phyloP scores from a whole-genome alignment of 2,888 invertebrate species.

The Coelogynopora nodosa region DNA sequence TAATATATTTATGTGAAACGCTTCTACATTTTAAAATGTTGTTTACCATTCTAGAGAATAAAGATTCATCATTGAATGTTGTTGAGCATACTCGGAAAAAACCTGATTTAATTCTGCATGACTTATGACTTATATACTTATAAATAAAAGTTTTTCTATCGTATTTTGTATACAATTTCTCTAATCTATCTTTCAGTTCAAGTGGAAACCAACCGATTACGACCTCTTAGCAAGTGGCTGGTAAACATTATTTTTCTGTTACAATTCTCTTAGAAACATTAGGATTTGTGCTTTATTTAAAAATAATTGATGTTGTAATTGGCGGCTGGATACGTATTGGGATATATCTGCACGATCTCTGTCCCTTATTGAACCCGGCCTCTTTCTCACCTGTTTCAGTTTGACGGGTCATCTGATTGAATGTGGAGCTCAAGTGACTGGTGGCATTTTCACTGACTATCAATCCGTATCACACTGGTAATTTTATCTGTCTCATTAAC shows the following conservation, averaged over 20 bases:
- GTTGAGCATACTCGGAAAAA: no score
- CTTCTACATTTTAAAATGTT: no score
- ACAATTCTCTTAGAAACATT: background rate
- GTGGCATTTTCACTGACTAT: slow-evolving; percentile 65
- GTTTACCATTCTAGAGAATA: no score
- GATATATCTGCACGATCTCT: no score
- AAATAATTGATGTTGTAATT: no score
- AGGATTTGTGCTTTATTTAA: no score
- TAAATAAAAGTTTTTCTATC: background rate
- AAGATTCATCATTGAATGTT: no score
- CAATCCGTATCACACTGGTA: slow-evolving; percentile 62
- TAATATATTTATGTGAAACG: no score
- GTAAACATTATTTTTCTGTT: slow-evolving; percentile 49
- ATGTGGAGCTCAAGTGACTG: slow-evolving; percentile 65
- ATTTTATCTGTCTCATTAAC: no score
- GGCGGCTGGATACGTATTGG: no score
- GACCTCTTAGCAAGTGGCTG: slow-evolving; percentile 63
- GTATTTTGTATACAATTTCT: background rate
- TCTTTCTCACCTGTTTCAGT: slow-evolving; percentile 51
- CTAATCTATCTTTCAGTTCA: slow-evolving; percentile 56
- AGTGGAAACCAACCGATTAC: slow-evolving; percentile 61
- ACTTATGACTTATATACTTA: no score
- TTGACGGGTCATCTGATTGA: slow-evolving; percentile 65
- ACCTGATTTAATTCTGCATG: no score
- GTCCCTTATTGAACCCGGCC: background rate